These are phyloP conservation scores for Ondatra zibethicus DNA, from an alignment of 2,113 vertebrate genomes.

Conservation along the genomic window DNA sequence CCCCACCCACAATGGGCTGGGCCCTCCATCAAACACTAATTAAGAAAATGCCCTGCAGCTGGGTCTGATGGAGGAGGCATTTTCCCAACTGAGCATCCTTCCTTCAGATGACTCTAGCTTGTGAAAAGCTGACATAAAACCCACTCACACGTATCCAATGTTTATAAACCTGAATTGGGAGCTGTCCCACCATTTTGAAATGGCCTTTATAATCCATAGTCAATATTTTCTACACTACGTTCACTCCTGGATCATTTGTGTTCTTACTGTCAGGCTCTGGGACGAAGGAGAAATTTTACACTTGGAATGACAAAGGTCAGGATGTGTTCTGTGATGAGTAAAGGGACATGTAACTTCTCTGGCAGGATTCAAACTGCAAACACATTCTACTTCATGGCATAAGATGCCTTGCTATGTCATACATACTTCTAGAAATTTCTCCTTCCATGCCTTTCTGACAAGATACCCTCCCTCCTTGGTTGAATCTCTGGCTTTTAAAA, in stretches of 20 bases:
- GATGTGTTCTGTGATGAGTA: background rate
- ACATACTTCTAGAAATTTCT: background rate
- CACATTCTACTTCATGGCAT: background rate
- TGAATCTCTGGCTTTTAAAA: background rate
- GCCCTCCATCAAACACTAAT: background rate
- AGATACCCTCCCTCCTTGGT: background rate
- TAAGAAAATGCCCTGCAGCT: background rate
- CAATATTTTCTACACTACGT: background rate
- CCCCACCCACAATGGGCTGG: background rate
- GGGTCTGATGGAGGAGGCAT: background rate
- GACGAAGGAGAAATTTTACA: background rate
- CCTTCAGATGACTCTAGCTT: background rate
- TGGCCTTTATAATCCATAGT: background rate
- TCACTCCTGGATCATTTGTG: background rate
- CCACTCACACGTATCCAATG: background rate
- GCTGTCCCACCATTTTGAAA: background rate
- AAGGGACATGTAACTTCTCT: background rate
- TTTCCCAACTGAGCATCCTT: background rate
- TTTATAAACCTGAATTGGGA: background rate
- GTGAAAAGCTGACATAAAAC: background rate
- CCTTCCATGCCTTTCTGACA: fast-evolving
- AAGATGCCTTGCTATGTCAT: fast-evolving
- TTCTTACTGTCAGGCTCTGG: background rate
- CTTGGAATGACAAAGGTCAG: background rate
- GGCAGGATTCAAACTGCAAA: background rate